Evolutionary conservation across 2,888 invertebrate genomes (phyloP).

Genomic region (Orchesella flavescens): DNA sequence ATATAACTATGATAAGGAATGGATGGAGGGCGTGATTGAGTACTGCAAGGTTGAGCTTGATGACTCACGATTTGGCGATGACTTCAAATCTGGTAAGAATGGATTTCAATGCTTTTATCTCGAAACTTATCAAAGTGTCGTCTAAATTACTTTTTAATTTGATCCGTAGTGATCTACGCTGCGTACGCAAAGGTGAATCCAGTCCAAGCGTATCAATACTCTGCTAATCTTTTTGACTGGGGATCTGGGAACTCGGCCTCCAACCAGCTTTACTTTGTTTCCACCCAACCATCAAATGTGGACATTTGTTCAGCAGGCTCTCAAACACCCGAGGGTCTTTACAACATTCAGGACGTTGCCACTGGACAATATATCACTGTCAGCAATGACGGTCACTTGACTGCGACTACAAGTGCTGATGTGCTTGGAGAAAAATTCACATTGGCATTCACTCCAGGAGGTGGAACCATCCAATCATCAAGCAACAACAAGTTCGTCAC

Average conservation of each 20-base stretch:
- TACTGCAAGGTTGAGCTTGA: slow-evolving; percentile 64
- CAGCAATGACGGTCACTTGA: slow-evolving; percentile 25
- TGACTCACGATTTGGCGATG: slow-evolving; percentile 60
- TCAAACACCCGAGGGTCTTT: slow-evolving; percentile 66
- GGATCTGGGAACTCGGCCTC: slow-evolving; percentile 68
- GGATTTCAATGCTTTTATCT: background rate
- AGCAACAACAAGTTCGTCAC: slow-evolving; percentile 59
- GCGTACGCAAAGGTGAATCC: slow-evolving; percentile 67
- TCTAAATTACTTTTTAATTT: slow-evolving; percentile 15
- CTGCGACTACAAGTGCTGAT: slow-evolving; percentile 56
- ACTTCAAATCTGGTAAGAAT: slow-evolving; percentile 62
- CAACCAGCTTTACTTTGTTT: slow-evolving; percentile 68
- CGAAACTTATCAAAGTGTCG: too few species aligned
- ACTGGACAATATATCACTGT: slow-evolving; percentile 59
- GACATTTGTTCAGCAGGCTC: slow-evolving; percentile 62
- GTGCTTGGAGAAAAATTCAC: slow-evolving; percentile 66
- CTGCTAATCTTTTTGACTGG: slow-evolving; percentile 64
- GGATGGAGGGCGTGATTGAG: slow-evolving; percentile 64
- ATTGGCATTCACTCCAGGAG: slow-evolving; percentile 63
- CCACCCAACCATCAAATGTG: slow-evolving; percentile 58
- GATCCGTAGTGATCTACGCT: slow-evolving; percentile 59
- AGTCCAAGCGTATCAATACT: slow-evolving; percentile 63
- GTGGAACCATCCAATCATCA: slow-evolving; percentile 55
- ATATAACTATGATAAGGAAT: slow-evolving; percentile 56
- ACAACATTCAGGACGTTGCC: slow-evolving; percentile 62